Percentiles rank a stretch among this genome's conserved stretches.
These are phyloP conservation scores for Taphrorychus bicolor DNA, from an alignment of 2,888 invertebrate genomes.

Conservation along the genomic window DNA sequence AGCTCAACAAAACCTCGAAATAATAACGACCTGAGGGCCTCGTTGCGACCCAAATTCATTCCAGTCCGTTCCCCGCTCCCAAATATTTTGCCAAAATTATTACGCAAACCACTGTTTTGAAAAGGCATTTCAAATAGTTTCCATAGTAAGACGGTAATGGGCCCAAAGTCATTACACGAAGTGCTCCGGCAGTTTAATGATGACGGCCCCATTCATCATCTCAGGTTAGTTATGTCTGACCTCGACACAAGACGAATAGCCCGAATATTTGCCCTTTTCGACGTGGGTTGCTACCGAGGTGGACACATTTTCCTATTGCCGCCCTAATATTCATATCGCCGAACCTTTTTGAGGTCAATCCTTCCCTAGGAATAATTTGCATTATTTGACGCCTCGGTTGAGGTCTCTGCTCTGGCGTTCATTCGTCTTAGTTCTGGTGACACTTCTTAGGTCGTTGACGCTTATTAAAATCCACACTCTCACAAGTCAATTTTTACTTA, in stretches of 20 bases:
- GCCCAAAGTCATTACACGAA: slow-evolving; percentile 21
- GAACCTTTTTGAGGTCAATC: slow-evolving; percentile 18
- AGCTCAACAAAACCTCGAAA: not conserved
- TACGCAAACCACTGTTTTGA: slow-evolving; percentile 1
- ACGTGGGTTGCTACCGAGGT: slow-evolving; percentile 28
- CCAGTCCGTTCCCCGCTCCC: not conserved
- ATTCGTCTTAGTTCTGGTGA: not conserved
- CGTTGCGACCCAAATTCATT: not conserved
- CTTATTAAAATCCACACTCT: not conserved
- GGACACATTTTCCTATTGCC: slow-evolving; percentile 20
- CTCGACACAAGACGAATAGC: slow-evolving; percentile 30
- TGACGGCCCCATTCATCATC: slow-evolving; percentile 32
- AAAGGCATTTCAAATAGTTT: slow-evolving; percentile 13
- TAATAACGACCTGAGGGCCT: not conserved
- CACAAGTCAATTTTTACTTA: no score
- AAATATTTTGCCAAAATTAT: not conserved
- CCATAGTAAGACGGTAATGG: slow-evolving; percentile 11
- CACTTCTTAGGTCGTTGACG: not conserved
- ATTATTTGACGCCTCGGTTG: slow-evolving; percentile 12
- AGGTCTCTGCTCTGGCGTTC: not conserved
- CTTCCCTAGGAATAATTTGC: not conserved
- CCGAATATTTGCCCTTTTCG: slow-evolving; percentile 32
- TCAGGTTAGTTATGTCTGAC: slow-evolving; percentile 24
- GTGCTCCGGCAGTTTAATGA: slow-evolving; percentile 28
- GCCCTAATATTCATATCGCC: slow-evolving; percentile 22